These are phyloP conservation scores for Hippocampus guttulatus DNA, from an alignment of 2,113 vertebrate genomes.

Conservation along the genomic window DNA sequence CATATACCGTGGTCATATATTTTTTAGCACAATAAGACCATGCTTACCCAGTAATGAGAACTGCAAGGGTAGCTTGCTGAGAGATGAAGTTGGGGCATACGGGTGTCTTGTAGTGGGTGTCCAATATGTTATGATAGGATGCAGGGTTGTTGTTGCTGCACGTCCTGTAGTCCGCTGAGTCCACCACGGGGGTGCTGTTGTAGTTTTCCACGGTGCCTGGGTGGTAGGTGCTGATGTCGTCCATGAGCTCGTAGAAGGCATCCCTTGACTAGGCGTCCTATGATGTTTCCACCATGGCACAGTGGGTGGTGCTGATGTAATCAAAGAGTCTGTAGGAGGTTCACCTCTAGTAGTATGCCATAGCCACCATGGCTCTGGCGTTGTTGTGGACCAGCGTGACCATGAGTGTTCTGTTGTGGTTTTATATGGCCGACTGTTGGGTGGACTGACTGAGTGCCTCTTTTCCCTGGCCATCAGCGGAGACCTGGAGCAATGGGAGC, in stretches of 20 bases:
- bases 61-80: conserved; percentile 64
- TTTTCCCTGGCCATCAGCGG: conserved; percentile 15
- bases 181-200: neutral
- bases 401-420: neutral
- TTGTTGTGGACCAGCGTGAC: neutral
- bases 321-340: neutral
- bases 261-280: no score
- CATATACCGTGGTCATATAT: neutral
- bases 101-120: neutral
- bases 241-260: no score
- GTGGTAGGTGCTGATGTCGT: neutral
- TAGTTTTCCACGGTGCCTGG: neutral
- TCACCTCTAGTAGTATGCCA: neutral
- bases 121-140: neutral
- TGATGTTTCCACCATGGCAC: neutral
- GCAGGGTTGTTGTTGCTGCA: neutral
- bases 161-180: neutral
- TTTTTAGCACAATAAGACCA: neutral
- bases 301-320: neutral
- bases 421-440: neutral
- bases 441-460: neutral
- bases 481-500: conserved; percentile 6
- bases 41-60: conserved; percentile 59
- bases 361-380: neutral
- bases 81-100: neutral